A percentile compares a stretch with the other conserved stretches of the same genome.
Evolutionary conservation across 2,797 vertebrate genomes (phyloP).

Genomic region (Muscicapa comitata): DNA sequence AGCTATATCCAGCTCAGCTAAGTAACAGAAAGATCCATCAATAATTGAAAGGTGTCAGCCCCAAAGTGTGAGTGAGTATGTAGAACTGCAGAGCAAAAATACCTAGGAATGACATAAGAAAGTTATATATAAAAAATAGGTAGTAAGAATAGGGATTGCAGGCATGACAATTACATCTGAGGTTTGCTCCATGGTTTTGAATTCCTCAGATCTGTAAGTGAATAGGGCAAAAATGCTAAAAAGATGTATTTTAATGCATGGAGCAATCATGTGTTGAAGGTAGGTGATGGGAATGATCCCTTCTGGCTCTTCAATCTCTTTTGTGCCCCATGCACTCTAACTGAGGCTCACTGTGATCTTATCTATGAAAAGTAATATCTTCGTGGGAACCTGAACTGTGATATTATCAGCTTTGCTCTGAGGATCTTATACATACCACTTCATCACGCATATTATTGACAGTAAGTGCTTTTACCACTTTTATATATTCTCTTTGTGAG

Average conservation of each 20-base stretch:
- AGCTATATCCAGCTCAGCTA: background rate
- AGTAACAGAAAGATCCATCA: background rate
- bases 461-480: conserved; percentile 17
- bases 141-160: background rate
- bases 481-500: conserved; percentile 11
- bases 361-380: background rate
- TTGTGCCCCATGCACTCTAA: background rate
- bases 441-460: conserved; percentile 28
- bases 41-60: background rate
- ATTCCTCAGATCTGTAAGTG: background rate
- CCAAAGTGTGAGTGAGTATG: background rate
- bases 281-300: background rate
- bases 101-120: background rate
- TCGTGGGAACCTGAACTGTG: background rate
- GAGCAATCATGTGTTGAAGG: background rate
- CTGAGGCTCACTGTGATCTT: background rate
- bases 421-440: background rate
- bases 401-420: background rate
- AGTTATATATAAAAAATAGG: background rate
- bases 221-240: background rate
- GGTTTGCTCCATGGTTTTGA: background rate
- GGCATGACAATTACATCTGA: background rate
- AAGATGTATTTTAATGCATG: background rate
- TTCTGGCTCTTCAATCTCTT: background rate
- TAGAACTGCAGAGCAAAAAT: background rate